These are phyloP conservation scores for Alexandromys fortis DNA, from an alignment of 2,113 vertebrate genomes.

Conservation along the genomic window DNA sequence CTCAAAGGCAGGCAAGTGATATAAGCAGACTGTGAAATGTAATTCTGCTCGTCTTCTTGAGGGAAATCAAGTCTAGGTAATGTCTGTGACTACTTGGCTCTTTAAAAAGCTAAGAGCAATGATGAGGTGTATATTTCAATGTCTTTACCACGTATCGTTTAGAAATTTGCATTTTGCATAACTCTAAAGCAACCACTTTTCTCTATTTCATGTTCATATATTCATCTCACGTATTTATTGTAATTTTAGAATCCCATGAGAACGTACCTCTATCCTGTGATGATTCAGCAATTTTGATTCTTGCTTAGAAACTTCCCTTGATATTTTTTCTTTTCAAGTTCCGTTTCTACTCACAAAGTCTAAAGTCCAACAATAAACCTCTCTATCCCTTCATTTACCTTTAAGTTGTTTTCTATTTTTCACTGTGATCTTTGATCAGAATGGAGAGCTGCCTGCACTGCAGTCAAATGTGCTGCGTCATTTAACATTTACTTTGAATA, in stretches of 20 bases:
- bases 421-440: conserved; percentile 35
- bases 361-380: conserved; percentile 7
- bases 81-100: neutral
- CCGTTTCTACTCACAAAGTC: conserved; percentile 19
- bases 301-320: neutral
- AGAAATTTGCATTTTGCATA: neutral
- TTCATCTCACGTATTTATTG: neutral
- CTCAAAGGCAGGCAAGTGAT: neutral
- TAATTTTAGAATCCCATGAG: neutral
- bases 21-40: neutral
- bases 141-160: neutral
- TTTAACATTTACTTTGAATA: conserved; percentile 67
- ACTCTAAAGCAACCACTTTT: neutral
- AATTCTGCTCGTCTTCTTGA: neutral
- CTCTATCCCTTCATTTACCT: neutral
- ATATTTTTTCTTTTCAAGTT: neutral
- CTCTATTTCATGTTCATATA: neutral
- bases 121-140: neutral
- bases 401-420: conserved; percentile 1
- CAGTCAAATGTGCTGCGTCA: conserved; percentile 71
- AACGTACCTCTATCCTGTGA: neutral
- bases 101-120: neutral
- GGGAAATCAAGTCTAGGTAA: neutral
- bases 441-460: conserved; percentile 8
- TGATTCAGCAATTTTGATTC: conserved; percentile 8